Evolutionary conservation across 2,113 vertebrate genomes (phyloP).

Genomic region (Toxotes jaculatrix): DNA sequence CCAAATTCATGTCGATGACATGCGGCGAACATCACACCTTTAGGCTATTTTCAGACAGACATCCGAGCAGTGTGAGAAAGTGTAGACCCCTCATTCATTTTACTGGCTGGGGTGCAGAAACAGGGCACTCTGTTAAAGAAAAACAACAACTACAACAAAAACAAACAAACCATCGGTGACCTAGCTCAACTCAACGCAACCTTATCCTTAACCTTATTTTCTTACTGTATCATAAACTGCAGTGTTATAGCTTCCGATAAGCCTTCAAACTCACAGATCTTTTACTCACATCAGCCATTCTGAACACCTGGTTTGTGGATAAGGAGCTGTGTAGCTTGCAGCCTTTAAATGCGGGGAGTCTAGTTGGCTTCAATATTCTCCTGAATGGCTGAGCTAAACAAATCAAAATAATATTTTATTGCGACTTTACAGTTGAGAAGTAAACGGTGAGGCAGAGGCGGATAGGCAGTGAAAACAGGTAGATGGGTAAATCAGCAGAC

Average conservation of each 20-base stretch:
- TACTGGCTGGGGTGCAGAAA: not conserved
- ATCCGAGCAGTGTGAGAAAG: not conserved
- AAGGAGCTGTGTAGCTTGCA: not conserved
- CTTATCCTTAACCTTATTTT: not conserved
- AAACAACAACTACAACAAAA: not conserved
- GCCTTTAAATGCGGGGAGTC: not conserved
- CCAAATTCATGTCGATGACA: not conserved
- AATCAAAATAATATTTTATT: not conserved
- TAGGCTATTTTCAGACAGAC: not conserved
- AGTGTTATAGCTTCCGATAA: constrained; percentile 2
- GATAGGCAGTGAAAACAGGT: not conserved
- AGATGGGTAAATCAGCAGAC: constrained; percentile 9
- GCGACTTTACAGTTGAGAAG: not conserved
- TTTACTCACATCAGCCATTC: not conserved
- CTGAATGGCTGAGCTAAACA: not conserved
- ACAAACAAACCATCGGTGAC: not conserved
- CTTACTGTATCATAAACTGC: not conserved
- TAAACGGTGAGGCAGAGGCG: not conserved
- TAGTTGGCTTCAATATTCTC: not conserved
- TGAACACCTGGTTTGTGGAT: not conserved
- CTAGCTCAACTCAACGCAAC: not conserved
- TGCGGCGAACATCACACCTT: no score
- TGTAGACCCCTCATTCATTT: not conserved
- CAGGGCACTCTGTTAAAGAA: not conserved
- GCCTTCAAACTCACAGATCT: not conserved